Evolutionary conservation across 2,113 vertebrate species (phyloP), one percentile per base, ranked within the genome.

Genomic region (Arothron firmamentum): DNA sequence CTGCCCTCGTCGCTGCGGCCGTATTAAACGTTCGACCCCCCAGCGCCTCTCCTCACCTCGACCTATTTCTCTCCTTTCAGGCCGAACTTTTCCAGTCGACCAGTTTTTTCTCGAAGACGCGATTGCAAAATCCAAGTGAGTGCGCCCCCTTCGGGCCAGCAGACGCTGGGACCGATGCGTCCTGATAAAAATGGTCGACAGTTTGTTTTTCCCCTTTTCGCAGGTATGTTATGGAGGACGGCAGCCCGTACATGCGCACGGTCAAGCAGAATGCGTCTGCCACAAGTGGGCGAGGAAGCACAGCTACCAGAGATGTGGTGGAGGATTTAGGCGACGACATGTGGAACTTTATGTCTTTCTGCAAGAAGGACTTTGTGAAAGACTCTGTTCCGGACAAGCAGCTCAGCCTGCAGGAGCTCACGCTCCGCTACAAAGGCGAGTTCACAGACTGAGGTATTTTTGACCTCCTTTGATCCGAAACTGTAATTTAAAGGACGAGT

Each of bases 21-120:
- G 10, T 1, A 15, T 14, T 62, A 11, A 31, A 8, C 48, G 43
- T 53, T 13, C 23, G 11, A 38, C 5, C 1, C 43, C 2, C 15
- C n/a, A n/a, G 17, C 3, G 14, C 21, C 4, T 18, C 21, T 14
- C 13, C 3, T 50, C 8, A 14, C 6, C 1, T 64, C 11, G 23
- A 9, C 70, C 9, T 31, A 45, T 42, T 8, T 53, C 8, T 59
- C 23, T 75, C 16, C 7, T 66, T 79, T 4, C 63, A 99, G 97
- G 96, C 19, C 90, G 90, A 23, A 94, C 95, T 0, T 98, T 96
- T 82, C 96, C 96, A 21, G 97, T 99, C 49, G 94, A 97, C 75
- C 94, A 97, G 69, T 96, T 93, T 81, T 99, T 98, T 65, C 91
- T 99, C 48, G 97, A 99, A 86, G 97, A 98, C 77, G 95, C 93